phyloP scores from a whole-genome alignment of 2,888 invertebrate genomes.

The Adelognathus sp. region DNA sequence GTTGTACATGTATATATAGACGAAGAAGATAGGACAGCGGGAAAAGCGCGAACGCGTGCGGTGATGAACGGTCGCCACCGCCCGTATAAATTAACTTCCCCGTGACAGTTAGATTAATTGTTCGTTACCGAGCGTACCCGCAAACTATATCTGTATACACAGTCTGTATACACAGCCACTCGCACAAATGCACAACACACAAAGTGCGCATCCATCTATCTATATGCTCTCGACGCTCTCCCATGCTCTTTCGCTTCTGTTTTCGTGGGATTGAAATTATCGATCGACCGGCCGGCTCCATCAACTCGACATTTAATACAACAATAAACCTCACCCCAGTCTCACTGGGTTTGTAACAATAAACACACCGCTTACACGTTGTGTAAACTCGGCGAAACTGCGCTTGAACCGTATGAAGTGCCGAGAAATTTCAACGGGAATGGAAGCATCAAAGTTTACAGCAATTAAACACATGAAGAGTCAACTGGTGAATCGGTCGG shows the following conservation, averaged over 20 bases:
- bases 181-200: constrained; percentile 1
- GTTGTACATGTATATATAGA: constrained; percentile 48
- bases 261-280: constrained; percentile 58
- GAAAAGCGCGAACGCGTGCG: constrained; percentile 47
- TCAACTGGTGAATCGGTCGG: background rate
- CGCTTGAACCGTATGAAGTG: background rate
- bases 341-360: constrained; percentile 28
- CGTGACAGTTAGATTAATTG: constrained; percentile 79
- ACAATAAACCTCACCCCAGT: constrained; percentile 39
- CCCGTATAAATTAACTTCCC: constrained; percentile 78
- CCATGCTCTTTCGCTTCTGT: constrained; percentile 49
- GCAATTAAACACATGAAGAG: constrained; percentile 5
- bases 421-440: background rate
- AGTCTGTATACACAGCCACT: background rate
- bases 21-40: constrained; percentile 74
- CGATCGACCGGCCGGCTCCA: constrained; percentile 47
- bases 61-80: constrained; percentile 76
- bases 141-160: constrained; percentile 16
- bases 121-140: constrained; percentile 64
- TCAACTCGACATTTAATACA: constrained; percentile 50
- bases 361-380: constrained; percentile 13
- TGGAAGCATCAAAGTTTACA: constrained; percentile 1
- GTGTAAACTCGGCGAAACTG: background rate
- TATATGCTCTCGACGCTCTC: constrained; percentile 36
- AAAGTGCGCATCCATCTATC: background rate